A percentile compares a stretch with the other conserved stretches of the same genome.
Evolutionary conservation across 1,140 invertebrate genomes (phyloP).

Genomic region (Temnothorax longispinosus): DNA sequence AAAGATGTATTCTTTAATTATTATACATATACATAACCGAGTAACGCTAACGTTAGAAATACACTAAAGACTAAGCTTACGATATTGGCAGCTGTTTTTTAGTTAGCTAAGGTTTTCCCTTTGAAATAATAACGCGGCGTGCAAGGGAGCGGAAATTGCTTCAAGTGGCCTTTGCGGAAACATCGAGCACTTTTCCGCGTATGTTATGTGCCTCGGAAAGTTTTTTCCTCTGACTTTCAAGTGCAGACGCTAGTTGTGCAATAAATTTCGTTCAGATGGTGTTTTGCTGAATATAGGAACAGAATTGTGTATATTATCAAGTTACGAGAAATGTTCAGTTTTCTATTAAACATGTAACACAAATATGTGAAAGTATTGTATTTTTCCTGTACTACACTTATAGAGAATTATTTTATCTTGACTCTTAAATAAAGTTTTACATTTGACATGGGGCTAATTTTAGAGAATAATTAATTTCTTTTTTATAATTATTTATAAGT

Average conservation of each 20-base stretch:
- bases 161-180: constrained; percentile 79
- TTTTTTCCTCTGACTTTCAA: constrained; percentile 39
- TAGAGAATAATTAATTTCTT: constrained; percentile 13
- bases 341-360: constrained; percentile 39
- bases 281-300: neutral
- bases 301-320: constrained; percentile 4
- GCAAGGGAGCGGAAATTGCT: constrained; percentile 76
- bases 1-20: constrained; percentile 45
- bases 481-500: neutral
- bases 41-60: constrained; percentile 43
- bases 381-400: neutral
- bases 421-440: neutral
- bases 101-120: constrained; percentile 68
- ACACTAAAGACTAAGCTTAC: constrained; percentile 29
- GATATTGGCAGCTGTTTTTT: constrained; percentile 74
- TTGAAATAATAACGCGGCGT: constrained; percentile 64
- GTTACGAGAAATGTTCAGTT: constrained; percentile 24
- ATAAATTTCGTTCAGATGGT: constrained; percentile 27
- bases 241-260: constrained; percentile 47
- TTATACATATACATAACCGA: constrained; percentile 16
- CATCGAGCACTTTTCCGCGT: constrained; percentile 63
- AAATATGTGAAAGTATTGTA: neutral
- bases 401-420: neutral
- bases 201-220: constrained; percentile 32
- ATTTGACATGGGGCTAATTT: neutral